phyloP scores from a whole-genome alignment of 2,797 vertebrate genomes.

The Acipenser oxyrinchus region DNA sequence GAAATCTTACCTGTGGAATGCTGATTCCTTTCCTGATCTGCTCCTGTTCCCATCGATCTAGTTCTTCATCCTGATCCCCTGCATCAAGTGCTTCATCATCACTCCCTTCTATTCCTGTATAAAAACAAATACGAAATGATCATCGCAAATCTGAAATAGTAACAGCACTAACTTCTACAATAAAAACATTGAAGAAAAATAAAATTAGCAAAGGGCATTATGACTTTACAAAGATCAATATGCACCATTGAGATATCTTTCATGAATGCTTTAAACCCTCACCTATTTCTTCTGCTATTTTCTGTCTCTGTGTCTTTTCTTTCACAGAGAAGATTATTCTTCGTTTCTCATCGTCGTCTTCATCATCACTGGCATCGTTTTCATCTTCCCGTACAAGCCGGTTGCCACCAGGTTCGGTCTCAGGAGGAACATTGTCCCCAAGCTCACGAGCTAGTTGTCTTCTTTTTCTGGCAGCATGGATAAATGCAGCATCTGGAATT shows the following conservation, averaged over 20 bases:
- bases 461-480: constrained; percentile 94
- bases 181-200: background rate
- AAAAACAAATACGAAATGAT: background rate
- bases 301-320: constrained; percentile 91
- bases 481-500: constrained; percentile 96
- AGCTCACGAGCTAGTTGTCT: constrained; percentile 89
- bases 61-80: constrained; percentile 86
- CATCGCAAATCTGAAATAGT: background rate
- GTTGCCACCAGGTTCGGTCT: constrained; percentile 75
- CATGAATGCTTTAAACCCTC: constrained; percentile 22
- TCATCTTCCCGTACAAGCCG: constrained; percentile 80
- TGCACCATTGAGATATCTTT: background rate
- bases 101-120: constrained; percentile 80
- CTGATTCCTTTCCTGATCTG: constrained; percentile 98
- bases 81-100: constrained; percentile 86
- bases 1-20: constrained; percentile 79
- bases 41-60: constrained; percentile 96
- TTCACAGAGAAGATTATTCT: constrained; percentile 90
- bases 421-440: constrained; percentile 79
- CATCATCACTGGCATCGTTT: constrained; percentile 88
- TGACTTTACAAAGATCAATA: background rate
- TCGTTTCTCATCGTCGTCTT: constrained; percentile 93
- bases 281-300: constrained; percentile 98
- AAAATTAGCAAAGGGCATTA: no score
- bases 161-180: background rate